Conservation (phyloP, 2,797 vertebrate genomes). For the Microcaecilia unicolor region DNA sequence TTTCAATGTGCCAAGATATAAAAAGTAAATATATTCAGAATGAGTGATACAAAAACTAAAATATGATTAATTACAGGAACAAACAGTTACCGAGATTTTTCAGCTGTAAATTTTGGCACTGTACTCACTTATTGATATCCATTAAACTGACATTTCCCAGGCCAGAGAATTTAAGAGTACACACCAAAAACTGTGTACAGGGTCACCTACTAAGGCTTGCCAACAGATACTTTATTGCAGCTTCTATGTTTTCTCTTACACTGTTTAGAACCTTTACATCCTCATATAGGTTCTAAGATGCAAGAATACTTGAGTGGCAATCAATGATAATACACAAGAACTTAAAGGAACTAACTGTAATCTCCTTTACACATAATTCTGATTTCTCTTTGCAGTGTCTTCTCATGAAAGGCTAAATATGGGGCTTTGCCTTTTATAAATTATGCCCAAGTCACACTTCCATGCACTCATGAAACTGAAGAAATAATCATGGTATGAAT, state of each 20-base stretch:
- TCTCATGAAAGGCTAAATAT: no score
- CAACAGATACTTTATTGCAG: slow-evolving; percentile 17
- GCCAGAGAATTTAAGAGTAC: slow-evolving; percentile 32
- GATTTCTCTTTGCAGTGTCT: no score
- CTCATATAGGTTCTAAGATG: no score
- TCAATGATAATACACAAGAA: no score
- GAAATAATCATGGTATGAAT: no score
- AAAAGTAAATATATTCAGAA: slow-evolving; percentile 8
- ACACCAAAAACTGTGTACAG: slow-evolving; percentile 32
- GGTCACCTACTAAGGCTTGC: slow-evolving; percentile 16
- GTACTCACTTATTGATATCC: slow-evolving; percentile 27
- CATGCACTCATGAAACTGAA: no score
- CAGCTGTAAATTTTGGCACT: slow-evolving; percentile 35
- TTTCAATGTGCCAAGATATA: slow-evolving; percentile 5
- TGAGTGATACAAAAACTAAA: slow-evolving; percentile 24
- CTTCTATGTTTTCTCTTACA: slow-evolving; percentile 12
- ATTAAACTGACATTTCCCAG: slow-evolving; percentile 23
- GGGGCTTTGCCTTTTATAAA: no score
- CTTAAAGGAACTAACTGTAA: no score
- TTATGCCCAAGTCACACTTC: no score
- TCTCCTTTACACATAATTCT: no score
- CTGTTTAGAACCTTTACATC: no score
- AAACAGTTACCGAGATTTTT: slow-evolving; percentile 27
- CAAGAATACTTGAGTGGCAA: no score
- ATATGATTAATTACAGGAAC: slow-evolving; percentile 28